These are phyloP conservation scores for Intellagama lesueurii DNA, from an alignment of 2,797 vertebrate species.

Conservation along the genomic window DNA sequence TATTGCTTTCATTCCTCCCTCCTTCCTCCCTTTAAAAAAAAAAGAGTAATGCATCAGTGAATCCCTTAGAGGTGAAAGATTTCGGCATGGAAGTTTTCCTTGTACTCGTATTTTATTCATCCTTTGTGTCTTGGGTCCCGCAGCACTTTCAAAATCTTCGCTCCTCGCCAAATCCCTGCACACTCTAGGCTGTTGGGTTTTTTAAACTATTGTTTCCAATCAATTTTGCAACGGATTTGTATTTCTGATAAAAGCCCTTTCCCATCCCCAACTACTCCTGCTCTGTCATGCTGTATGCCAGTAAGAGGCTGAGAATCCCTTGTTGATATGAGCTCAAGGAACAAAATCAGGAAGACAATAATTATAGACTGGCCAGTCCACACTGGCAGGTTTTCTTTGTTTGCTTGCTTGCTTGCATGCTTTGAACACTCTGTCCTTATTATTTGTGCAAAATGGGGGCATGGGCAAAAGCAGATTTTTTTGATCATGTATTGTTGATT, in stretches of 20 bases:
- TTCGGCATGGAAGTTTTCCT: slow-evolving; percentile 55
- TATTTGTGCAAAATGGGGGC: background rate
- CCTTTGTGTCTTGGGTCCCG: background rate
- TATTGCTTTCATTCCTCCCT: background rate
- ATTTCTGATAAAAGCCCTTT: slow-evolving; percentile 45
- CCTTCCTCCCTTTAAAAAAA: slow-evolving; percentile 34
- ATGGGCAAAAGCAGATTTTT: background rate
- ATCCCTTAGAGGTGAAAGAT: slow-evolving; percentile 63
- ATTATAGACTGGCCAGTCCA: background rate
- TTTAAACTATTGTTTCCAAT: slow-evolving; percentile 43
- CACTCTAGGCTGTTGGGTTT: background rate
- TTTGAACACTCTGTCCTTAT: background rate
- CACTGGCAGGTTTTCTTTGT: background rate
- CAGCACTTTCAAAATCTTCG: slow-evolving; percentile 1
- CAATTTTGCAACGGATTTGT: slow-evolving; percentile 42
- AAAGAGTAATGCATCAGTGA: slow-evolving; percentile 52
- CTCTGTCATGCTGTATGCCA: accelerated
- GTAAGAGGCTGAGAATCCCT: background rate
- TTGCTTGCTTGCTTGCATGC: background rate
- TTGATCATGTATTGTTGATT: background rate
- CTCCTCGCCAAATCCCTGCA: slow-evolving; percentile 10
- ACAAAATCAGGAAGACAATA: slow-evolving; percentile 3
- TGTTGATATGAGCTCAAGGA: background rate
- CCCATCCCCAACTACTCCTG: accelerated
- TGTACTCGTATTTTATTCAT: slow-evolving; percentile 61